Evolutionary conservation across 1,140 invertebrate species (phyloP).

Genomic region (Apis cerana): DNA sequence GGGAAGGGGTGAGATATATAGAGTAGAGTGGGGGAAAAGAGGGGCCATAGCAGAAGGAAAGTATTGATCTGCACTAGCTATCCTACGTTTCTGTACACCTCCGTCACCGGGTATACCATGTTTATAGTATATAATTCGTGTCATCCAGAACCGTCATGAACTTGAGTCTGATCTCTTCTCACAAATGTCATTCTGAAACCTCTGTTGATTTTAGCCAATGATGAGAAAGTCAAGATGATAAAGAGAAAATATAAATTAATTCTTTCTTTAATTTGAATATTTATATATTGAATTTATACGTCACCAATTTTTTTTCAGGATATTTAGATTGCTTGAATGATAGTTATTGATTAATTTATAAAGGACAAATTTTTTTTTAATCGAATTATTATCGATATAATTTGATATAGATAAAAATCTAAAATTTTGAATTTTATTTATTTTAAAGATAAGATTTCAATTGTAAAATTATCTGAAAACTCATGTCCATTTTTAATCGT

Average conservation of each 20-base stretch:
- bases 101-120: constrained; percentile 41
- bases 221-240: no score
- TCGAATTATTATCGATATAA: no score
- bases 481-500: background rate
- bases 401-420: background rate
- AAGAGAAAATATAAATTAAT: background rate
- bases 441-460: background rate
- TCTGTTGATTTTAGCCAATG: background rate
- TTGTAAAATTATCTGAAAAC: no score
- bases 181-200: constrained; percentile 4
- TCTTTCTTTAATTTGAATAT: background rate
- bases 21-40: constrained; percentile 55
- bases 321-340: background rate
- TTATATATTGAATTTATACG: background rate
- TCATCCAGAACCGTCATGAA: constrained; percentile 41
- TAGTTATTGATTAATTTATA: background rate
- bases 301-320: background rate
- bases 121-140: constrained; percentile 53
- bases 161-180: constrained; percentile 47
- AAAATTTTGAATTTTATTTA: background rate
- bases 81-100: constrained; percentile 76
- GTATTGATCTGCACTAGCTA: constrained; percentile 80
- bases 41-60: constrained; percentile 79
- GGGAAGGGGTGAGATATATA: constrained; percentile 46
- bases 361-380: background rate